A percentile compares a stretch with the other conserved stretches of the same genome.
These are phyloP conservation scores for Etheostoma nigrum DNA, from an alignment of 2,797 vertebrate species.

Conservation along the genomic window DNA sequence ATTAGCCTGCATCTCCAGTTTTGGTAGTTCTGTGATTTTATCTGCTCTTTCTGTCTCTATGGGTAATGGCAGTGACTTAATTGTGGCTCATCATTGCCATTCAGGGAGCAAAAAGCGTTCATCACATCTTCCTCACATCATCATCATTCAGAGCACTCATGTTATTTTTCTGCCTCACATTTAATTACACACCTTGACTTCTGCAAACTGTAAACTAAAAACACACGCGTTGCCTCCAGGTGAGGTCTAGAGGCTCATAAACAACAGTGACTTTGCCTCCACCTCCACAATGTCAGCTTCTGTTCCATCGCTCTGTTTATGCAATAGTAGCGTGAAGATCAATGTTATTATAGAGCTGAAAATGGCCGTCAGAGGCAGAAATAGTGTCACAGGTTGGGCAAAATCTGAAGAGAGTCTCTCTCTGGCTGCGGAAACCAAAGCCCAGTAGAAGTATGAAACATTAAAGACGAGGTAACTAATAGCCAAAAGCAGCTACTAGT, in stretches of 20 bases:
- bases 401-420: not conserved
- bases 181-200: conserved; percentile 8
- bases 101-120: conserved; percentile 80
- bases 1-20: conserved; percentile 33
- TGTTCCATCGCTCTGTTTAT: conserved; percentile 2
- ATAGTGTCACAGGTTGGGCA: not conserved
- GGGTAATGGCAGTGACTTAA: conserved; percentile 52
- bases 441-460: not conserved
- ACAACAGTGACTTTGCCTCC: conserved; percentile 14
- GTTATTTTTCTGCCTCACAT: conserved; percentile 35
- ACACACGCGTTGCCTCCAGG: conserved; percentile 3
- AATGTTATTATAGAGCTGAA: not conserved
- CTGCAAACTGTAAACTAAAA: conserved; percentile 7
- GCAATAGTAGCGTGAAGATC: not conserved
- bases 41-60: conserved; percentile 39
- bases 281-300: conserved; percentile 2
- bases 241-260: conserved; percentile 1
- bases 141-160: conserved; percentile 54
- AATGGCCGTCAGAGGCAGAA: conserved; percentile 3
- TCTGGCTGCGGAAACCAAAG: not conserved
- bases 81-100: conserved; percentile 64
- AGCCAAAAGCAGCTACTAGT: not conserved
- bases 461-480: not conserved
- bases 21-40: conserved; percentile 39
- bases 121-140: conserved; percentile 44